These are phyloP conservation scores for Dromius quadrimaculatus DNA, from an alignment of 2,888 invertebrate genomes.

Conservation along the genomic window DNA sequence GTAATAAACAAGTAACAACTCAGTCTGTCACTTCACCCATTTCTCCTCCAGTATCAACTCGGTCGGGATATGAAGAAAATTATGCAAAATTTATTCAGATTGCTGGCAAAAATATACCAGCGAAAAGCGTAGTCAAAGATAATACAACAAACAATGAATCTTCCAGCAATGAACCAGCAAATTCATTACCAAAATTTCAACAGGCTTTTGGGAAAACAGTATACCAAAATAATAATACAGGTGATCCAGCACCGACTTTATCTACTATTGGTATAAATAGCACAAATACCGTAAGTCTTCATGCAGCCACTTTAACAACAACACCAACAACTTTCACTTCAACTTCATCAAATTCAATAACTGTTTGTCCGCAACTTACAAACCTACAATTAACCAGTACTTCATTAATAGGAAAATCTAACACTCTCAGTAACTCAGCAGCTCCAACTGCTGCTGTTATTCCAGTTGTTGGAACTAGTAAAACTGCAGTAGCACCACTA, in stretches of 20 bases:
- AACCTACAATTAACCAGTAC: constrained; percentile 23
- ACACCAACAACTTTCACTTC: constrained; percentile 28
- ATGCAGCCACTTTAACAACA: constrained; percentile 21
- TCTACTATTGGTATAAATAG: constrained; percentile 42
- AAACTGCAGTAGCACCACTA: constrained; percentile 67
- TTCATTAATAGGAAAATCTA: constrained; percentile 7
- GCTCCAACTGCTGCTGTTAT: constrained; percentile 56
- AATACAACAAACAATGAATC: constrained; percentile 43
- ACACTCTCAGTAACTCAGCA: constrained; percentile 34
- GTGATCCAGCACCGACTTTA: constrained; percentile 53
- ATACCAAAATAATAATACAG: constrained; percentile 64
- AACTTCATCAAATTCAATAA: constrained; percentile 20
- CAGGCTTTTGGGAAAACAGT: constrained; percentile 83
- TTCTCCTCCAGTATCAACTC: constrained; percentile 56
- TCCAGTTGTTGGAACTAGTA: constrained; percentile 61
- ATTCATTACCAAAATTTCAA: constrained; percentile 79
- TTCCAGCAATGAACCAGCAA: constrained; percentile 67
- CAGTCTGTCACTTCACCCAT: constrained; percentile 56
- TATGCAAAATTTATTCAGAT: constrained; percentile 71
- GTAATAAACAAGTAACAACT: constrained; percentile 54
- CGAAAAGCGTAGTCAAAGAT: constrained; percentile 56
- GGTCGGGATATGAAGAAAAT: constrained; percentile 71
- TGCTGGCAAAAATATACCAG: constrained; percentile 53
- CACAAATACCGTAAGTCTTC: constrained; percentile 59
- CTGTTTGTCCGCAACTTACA: constrained; percentile 16